Evolutionary conservation across 2,113 vertebrate genomes (phyloP), one percentile per base, ranked within the genome.

Genomic region (Petrocephalus microphthalmus): DNA sequence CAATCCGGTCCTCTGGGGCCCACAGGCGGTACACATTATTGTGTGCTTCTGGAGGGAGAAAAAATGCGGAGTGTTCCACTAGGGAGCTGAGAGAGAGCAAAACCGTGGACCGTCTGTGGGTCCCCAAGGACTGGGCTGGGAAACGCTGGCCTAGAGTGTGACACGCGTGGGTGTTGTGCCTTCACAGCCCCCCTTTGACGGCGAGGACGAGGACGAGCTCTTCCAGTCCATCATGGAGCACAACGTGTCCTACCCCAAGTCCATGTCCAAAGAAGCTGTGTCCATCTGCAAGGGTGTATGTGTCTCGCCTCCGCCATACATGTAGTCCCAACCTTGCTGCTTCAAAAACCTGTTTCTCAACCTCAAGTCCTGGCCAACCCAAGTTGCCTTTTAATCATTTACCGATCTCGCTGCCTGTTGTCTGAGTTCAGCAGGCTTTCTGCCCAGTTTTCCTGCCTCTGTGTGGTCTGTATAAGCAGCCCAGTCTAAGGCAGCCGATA

Each of bases 211-310:
- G 89, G 98, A 99, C 0, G 98, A 99, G 87, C 96, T 99, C 85
- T 99, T 99, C 92, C 98, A 99, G 93, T 99, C 97, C 54, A 99
- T 99, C 91, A 99, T 99, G 98, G 98, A 99, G 91, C 98, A 99
- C 91, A 99, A 99, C 0, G 98, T 99, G 87, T 99, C 98, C 86
- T 99, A 99, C 90, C 98, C 98, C 33, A 99, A 99, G 91, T 97
- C 98, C 3, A 94, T 99, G 96, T 97, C 98, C 86, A 99, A 99
- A 94, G 98, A 99, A 93, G 97, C 98, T 0, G 98, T 99, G 87
- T 98, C 97, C 93, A 99, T 99, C 95, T 99, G 98, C 96, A 99
- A 99, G 90, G 98, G 98, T 93, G 98, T 99, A 92, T 95, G 97
- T 91, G n/a, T 45, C 22, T 86, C 0, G 17, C 71, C 71, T 37